A percentile compares a stretch with the other conserved stretches of the same genome.
Evolutionary conservation across 1,140 invertebrate genomes (phyloP).

Genomic region (Asobara japonica): DNA sequence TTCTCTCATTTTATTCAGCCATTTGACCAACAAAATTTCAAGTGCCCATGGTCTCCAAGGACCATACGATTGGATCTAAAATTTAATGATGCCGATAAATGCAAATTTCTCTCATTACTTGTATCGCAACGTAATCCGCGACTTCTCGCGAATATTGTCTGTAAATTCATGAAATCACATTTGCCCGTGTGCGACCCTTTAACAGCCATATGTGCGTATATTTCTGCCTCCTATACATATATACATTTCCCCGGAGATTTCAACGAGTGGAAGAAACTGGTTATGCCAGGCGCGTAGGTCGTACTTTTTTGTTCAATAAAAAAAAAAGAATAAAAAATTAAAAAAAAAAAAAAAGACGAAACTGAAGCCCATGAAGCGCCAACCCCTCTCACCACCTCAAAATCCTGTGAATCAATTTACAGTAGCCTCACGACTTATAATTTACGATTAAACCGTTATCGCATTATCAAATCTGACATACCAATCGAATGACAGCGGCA

Average conservation of each 20-base stretch:
- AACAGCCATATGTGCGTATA: neutral
- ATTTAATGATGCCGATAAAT: neutral
- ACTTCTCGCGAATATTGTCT: neutral
- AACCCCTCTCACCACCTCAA: neutral
- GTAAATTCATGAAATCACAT: neutral
- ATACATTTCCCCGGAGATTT: conserved; percentile 41
- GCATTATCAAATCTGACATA: conserved; percentile 1
- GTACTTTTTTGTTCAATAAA: conserved; percentile 14
- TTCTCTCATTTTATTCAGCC: too few relatives aligned
- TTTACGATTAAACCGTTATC: conserved; percentile 4
- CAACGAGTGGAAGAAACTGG: conserved; percentile 51
- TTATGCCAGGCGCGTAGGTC: conserved; percentile 41
- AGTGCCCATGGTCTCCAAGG: too few relatives aligned
- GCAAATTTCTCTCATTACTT: neutral
- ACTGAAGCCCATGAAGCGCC: neutral
- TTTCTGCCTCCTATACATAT: neutral
- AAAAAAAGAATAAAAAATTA: too few relatives aligned
- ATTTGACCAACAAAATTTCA: too few relatives aligned
- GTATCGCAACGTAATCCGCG: too few relatives aligned
- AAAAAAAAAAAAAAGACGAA: too few relatives aligned
- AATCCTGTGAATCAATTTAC: neutral
- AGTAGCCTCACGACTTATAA: neutral
- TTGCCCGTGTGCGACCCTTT: neutral
- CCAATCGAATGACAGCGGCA: conserved; percentile 26
- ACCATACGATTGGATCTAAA: too few relatives aligned